phyloP scores from a whole-genome alignment of 2,113 vertebrate species.

The Chionomys nivalis region DNA sequence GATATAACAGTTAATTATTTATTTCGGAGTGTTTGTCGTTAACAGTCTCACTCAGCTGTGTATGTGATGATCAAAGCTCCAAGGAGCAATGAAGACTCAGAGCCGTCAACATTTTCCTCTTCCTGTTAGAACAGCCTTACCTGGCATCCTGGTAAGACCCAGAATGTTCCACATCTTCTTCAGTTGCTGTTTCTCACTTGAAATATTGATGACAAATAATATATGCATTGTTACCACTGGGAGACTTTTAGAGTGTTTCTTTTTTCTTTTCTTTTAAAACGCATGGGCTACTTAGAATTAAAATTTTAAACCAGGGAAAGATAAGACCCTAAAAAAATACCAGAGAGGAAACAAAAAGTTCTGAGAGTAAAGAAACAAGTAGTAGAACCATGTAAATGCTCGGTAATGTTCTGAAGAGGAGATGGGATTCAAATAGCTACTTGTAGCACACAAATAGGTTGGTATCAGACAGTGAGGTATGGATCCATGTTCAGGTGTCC shows the following conservation, averaged over 20 bases:
- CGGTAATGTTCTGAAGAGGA: not conserved
- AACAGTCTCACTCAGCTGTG: slow-evolving; percentile 24
- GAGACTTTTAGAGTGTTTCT: not conserved
- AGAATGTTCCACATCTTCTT: not conserved
- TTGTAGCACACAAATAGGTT: not conserved
- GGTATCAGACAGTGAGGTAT: not conserved
- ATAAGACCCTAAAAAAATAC: not conserved
- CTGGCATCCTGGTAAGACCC: not conserved
- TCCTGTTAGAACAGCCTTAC: slow-evolving; percentile 5
- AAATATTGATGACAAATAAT: slow-evolving; percentile 57
- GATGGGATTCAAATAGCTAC: not conserved
- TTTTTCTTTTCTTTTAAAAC: not conserved
- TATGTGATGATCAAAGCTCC: slow-evolving; percentile 38
- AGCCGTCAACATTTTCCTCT: not conserved
- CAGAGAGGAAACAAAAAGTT: not conserved
- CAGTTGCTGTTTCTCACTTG: slow-evolving; percentile 40
- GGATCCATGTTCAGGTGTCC: not conserved
- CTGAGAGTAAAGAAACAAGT: not conserved
- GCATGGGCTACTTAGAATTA: slow-evolving; percentile 23
- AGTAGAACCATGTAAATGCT: not conserved
- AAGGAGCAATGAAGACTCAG: not conserved
- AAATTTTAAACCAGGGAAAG: slow-evolving; percentile 30
- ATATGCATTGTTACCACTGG: slow-evolving; percentile 7
- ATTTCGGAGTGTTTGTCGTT: slow-evolving; percentile 67
- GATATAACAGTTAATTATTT: slow-evolving; percentile 67